Percentiles rank a stretch among this genome's conserved stretches.
Conservation (phyloP, 2,888 invertebrate genomes). For the Netelia inedita region DNA sequence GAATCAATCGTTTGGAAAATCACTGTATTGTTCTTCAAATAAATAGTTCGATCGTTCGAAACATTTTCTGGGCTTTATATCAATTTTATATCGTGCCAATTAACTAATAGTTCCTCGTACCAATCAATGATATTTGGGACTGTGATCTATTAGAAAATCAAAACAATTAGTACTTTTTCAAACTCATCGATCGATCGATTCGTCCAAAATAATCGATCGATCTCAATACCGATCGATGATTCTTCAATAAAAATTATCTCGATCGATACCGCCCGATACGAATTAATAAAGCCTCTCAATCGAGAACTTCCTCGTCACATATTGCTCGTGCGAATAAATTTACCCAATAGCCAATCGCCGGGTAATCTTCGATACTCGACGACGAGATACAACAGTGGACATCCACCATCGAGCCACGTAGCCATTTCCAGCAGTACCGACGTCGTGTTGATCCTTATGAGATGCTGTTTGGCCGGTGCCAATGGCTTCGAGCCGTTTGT, state of each 20-base stretch:
- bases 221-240: too few species aligned
- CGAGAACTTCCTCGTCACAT: neutral
- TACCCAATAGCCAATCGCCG: conserved; percentile 83
- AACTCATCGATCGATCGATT: too few species aligned
- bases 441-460: conserved; percentile 83
- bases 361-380: conserved; percentile 83
- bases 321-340: conserved; percentile 37
- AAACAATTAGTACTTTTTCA: too few species aligned
- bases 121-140: too few species aligned
- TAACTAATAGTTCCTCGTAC: too few species aligned
- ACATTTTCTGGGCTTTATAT: neutral
- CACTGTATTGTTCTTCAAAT: neutral
- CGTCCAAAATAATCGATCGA: too few species aligned
- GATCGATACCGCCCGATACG: neutral
- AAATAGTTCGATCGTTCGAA: neutral
- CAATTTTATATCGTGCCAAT: neutral
- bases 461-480: conserved; percentile 82
- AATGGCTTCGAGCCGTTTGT: conserved; percentile 84
- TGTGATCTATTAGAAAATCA: too few species aligned
- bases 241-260: neutral
- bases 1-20: too few species aligned
- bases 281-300: neutral
- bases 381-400: conserved; percentile 84
- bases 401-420: conserved; percentile 85
- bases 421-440: conserved; percentile 83